A percentile compares a stretch with the other conserved stretches of the same genome.
Conservation (phyloP, 64 coral and sea anemone species). For the Actinia tenebrosa region DNA sequence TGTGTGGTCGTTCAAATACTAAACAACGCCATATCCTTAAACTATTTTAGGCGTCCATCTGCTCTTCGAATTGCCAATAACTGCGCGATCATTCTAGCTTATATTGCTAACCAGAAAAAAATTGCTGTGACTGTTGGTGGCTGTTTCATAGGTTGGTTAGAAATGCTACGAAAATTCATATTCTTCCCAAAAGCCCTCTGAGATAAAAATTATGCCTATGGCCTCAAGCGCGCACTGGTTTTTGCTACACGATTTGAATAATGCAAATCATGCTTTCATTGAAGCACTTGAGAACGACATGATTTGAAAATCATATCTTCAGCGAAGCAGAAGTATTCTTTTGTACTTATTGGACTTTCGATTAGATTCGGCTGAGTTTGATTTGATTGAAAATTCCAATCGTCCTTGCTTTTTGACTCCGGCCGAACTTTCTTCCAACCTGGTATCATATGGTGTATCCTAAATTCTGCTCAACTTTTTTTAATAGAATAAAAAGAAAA, state of each 20-base stretch:
- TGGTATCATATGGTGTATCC: not conserved
- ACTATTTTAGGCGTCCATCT: not conserved
- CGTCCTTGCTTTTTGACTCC: not conserved
- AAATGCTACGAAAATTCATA: not conserved
- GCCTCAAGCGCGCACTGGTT: not conserved
- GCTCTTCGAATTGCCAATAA: not conserved
- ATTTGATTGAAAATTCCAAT: not conserved
- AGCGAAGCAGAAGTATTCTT: not conserved
- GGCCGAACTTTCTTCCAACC: not conserved
- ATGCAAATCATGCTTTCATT: slow-evolving; percentile 4
- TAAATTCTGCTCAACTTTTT: not conserved
- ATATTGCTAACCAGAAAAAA: too few relatives aligned
- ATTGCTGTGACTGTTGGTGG: too few relatives aligned
- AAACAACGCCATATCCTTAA: slow-evolving; percentile 1
- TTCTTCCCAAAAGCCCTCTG: not conserved
- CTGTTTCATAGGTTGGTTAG: not conserved
- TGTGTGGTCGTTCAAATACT: not conserved
- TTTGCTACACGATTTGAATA: slow-evolving; percentile 2
- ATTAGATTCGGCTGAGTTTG: not conserved
- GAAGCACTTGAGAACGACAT: not conserved
- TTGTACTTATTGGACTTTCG: not conserved
- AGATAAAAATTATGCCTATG: not conserved
- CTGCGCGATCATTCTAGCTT: too few relatives aligned
- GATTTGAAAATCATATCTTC: not conserved
- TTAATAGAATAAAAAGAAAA: too few relatives aligned